Evolutionary conservation across 37 sponge, comb jelly and placozoan genomes (phyloP).

Genomic region (Cliona cf. orientalis): DNA sequence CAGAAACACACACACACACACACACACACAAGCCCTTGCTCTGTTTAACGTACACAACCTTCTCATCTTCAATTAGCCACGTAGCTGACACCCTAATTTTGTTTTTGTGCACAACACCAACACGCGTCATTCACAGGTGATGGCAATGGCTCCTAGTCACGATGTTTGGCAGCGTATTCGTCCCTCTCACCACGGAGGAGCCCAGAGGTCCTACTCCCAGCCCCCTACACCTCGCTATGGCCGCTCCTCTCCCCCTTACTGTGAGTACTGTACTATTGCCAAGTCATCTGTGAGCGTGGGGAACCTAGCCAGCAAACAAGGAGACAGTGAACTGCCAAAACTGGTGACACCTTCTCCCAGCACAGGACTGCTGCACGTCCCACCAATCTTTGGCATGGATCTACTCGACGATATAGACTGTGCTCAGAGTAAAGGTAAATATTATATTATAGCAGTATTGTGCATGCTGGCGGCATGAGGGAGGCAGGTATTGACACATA

Average conservation of each 20-base stretch:
- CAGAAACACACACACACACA: too few species aligned
- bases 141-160: conserved; percentile 72
- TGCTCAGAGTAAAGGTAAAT: too few species aligned
- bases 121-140: too few species aligned
- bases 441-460: too few species aligned
- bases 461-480: too few species aligned
- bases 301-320: background rate
- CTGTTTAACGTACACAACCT: background rate
- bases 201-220: conserved; percentile 47
- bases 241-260: conserved; percentile 55
- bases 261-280: conserved; percentile 30
- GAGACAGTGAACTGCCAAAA: background rate
- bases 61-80: too few species aligned
- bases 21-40: too few species aligned
- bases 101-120: too few species aligned
- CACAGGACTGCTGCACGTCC: background rate
- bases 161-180: conserved; percentile 64
- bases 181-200: conserved; percentile 69
- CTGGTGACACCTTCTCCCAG: background rate
- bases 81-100: too few species aligned
- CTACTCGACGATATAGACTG: conserved; percentile 61
- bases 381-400: background rate
- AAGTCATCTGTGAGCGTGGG: too few species aligned
- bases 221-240: conserved; percentile 48
- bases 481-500: too few species aligned